Evolutionary conservation across 2,797 vertebrate genomes (phyloP), one percentile per base, ranked within the genome.

Genomic region (Malacoctenus gilli): DNA sequence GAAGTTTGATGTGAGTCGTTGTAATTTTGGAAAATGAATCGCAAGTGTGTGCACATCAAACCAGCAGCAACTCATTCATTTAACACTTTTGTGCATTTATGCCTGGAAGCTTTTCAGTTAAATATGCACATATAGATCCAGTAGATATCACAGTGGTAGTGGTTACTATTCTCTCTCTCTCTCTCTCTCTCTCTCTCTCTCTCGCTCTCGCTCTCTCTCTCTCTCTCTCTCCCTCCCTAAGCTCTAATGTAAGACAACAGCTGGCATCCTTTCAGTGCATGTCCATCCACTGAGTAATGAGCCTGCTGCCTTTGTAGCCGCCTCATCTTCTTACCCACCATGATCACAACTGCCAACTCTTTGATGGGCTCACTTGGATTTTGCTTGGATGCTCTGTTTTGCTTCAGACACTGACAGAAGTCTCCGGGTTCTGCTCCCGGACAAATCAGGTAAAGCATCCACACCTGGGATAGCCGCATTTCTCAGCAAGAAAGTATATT

Each of bases 211-310:
- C 63, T 23, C 52, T 50, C 38, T 36, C n/a, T n/a, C n/a, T 51
- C 46, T 23, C 40, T 25, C 47, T 14, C 51, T n/a, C 36, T 28
- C 62, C 22, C 63, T 23, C 52, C 44, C 38, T 36, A 30, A 59
- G 48, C 63, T 68, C 10, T 59, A 62, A 65, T 43, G 44, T 62
- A 42, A 14, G 9, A 22, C 36, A 77, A 65, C 80, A 83, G 60
- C 73, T 83, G 73, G 40, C 55, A 5, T 59, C 59, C 54, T 48
- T 31, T 54, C 50, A 12, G 12, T 28, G 54, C 38, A 31, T 46
- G 37, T 51, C 35, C 30, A 38, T 40, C 54, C 21, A 11, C 6
- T 18, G 63, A 65, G 55, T 32, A 22, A 28, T 22, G 2, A 7
- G 30, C 39, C 50, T 48, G 49, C 28, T 60, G 63, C 46, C 11